Conservation (phyloP, 2,113 vertebrate species). For the Corapipo altera region DNA sequence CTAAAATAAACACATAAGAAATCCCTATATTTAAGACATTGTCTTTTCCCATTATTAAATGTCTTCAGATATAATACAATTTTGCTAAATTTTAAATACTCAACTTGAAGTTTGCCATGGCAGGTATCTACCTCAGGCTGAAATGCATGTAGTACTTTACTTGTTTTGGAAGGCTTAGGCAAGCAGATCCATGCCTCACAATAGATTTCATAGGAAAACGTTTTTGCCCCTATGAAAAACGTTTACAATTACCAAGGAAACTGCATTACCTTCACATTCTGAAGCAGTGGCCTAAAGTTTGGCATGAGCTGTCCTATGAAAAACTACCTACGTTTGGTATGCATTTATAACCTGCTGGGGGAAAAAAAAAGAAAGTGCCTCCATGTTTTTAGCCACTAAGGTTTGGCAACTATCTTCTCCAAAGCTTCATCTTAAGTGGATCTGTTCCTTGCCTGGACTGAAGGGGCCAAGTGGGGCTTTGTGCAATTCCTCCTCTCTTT, state of each 20-base stretch:
- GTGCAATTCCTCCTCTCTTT: background rate
- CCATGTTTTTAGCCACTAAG: background rate
- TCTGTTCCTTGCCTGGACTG: background rate
- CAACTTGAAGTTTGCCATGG: background rate
- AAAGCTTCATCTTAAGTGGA: background rate
- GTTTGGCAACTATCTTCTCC: background rate
- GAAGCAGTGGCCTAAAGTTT: background rate
- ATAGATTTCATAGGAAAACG: background rate
- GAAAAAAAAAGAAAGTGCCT: background rate
- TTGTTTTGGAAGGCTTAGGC: background rate
- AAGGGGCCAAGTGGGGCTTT: background rate
- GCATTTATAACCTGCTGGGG: background rate
- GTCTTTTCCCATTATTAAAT: background rate
- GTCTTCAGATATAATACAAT: background rate
- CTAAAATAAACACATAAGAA: constrained; percentile 12
- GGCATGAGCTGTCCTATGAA: background rate
- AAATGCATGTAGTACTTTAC: background rate
- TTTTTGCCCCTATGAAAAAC: background rate
- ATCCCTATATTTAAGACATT: background rate
- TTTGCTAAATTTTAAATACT: background rate
- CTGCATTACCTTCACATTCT: background rate
- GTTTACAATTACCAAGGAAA: constrained; percentile 6
- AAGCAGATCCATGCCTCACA: background rate
- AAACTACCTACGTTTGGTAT: constrained; percentile 1
- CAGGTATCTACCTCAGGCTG: background rate